Evolutionary conservation across 2,113 vertebrate species (phyloP), one percentile per base, ranked within the genome.

Genomic region (Cebus imitator): DNA sequence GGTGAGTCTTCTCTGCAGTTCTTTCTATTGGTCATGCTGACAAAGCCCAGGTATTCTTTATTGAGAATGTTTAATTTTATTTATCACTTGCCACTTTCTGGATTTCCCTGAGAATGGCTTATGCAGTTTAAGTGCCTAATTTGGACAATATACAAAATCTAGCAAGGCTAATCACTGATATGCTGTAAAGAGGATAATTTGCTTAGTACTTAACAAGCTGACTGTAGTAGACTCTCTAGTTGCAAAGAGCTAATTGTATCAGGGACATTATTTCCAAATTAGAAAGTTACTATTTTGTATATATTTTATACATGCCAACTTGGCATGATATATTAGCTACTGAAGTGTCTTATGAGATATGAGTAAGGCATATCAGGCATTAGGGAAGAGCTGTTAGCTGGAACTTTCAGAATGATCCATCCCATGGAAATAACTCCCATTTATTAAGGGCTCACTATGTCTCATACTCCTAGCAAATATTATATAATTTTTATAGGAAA

Each of bases 201-300:
- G 40, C 45, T 97, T 93, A 90, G 48, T 64, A 48, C 57, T 94
- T 95, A 94, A 61, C 81, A 96, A 73, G 87, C 35, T 93, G 12
- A 93, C 45, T 94, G 1, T 48, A 83, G 88, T 23, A 89, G 68
- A 20, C 91, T 93, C 43, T 95, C 76, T 48, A 91, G 86, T 16
- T 91, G 43, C 40, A 57, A 92, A 94, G 64, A 92, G 13, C 17
- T 93, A 90, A 91, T 93, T 86, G 66, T 95, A 73, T 86, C 61
- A 76, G 73, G 82, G 35, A 84, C 6, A 58, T 27, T 83, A 3
- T 95, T 98, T 94, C 25, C 94, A 91, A 91, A 72, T 78, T 94
- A 91, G 10, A 96, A 80, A 91, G 11, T 48, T n/a, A 23, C 88
- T 89, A 72, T 27, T 86, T 52, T 52, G 50, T 52, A 52, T 52